Evolutionary conservation across 2,797 vertebrate species (phyloP), one percentile per base, ranked within the genome.

Genomic region (Gadopsis bispinosus): DNA sequence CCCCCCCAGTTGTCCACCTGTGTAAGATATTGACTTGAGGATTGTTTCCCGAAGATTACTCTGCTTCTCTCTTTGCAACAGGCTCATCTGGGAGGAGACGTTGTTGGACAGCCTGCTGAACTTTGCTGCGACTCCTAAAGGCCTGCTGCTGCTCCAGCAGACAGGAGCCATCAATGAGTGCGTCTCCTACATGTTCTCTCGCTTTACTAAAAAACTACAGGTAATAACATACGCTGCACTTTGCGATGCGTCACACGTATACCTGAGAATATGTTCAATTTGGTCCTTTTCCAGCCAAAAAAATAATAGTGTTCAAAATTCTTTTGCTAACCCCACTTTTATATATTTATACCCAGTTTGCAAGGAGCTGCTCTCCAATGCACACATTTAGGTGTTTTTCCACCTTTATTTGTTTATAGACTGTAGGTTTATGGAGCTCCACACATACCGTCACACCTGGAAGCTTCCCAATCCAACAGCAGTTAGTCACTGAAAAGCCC

Each of bases 61-160:
- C 13, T 47, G 26, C 58, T 13, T 77, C n/a, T 43, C 19, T 59
- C 43, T 41, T 7, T 78, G 60, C 2, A 11, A 26, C 92, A 99
- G 98, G 81, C 88, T 94, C 65, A 65, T 95, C 69, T 98, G 96
- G 96, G 97, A 99, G 93, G 97, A 99, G 66, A 97, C 96, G 41
- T 87, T 99, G 83, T 89, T 99, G 92, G 97, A 99, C 90, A 96
- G 96, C 80, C 93, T 99, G 91, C 88, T 99, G 75, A 96, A 96
- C 92, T 99, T 99, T 90, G 96, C 97, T 55, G 94, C 94, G 1
- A 98, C 98, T 4, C 97, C 98, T 20, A 98, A 95, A 94, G 98
- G 98, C 73, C 92, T 98, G 19, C 87, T 97, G 48, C 94, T 99
- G 75, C 97, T 99, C 56, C 96, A 98, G 67, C 96, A 95, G 90